Percentiles rank a stretch among this genome's conserved stretches.
Evolutionary conservation across 2,888 invertebrate genomes (phyloP).

Genomic region (Athripsodes cinereus): DNA sequence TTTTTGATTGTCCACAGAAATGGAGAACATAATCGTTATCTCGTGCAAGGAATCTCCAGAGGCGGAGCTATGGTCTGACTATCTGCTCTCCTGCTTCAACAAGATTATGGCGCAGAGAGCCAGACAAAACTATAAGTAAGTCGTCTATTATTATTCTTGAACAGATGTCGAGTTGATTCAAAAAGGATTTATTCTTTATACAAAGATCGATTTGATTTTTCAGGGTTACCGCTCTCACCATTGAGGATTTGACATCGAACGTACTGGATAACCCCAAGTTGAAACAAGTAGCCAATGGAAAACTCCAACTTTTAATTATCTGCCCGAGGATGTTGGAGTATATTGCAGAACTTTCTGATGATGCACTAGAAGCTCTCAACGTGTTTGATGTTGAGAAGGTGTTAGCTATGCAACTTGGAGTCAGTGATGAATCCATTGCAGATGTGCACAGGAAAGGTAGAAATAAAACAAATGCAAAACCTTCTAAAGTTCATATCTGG

Average conservation of each 20-base stretch:
- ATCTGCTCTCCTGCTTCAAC: constrained; percentile 75
- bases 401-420: constrained; percentile 74
- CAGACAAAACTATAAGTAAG: constrained; percentile 73
- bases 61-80: constrained; percentile 74
- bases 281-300: constrained; percentile 53
- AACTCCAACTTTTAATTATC: constrained; percentile 73
- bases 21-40: constrained; percentile 78
- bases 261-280: constrained; percentile 41
- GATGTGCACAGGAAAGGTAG: constrained; percentile 64
- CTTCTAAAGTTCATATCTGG: neutral
- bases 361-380: constrained; percentile 42
- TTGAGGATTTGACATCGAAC: constrained; percentile 60
- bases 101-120: constrained; percentile 78
- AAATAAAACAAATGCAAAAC: too few species aligned
- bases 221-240: constrained; percentile 68
- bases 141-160: constrained; percentile 19
- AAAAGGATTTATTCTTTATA: too few species aligned
- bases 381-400: constrained; percentile 65
- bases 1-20: constrained; percentile 47
- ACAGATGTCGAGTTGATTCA: neutral
- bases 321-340: constrained; percentile 69
- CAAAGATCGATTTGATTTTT: too few species aligned
- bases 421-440: constrained; percentile 64
- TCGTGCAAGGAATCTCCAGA: constrained; percentile 74
- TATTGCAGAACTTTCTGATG: constrained; percentile 50